Evolutionary conservation across 2,113 vertebrate species (phyloP).

Genomic region (Nicator chloris): DNA sequence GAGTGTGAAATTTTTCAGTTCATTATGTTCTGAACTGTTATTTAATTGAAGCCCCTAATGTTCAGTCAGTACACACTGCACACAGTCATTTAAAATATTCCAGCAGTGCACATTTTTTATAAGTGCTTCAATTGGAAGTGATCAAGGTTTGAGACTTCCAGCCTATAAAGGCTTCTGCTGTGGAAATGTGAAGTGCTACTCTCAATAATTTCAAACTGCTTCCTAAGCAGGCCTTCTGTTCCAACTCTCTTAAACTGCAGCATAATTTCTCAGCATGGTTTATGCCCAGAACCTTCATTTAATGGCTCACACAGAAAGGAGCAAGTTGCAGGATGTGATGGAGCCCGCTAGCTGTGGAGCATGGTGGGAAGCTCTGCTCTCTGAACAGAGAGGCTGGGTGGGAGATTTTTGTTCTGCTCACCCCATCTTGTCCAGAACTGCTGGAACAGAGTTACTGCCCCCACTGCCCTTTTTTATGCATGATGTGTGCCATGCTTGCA

Average conservation of each 20-base stretch:
- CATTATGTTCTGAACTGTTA: slow-evolving; percentile 69
- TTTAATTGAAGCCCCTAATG: slow-evolving; percentile 66
- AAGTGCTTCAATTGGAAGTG: slow-evolving; percentile 59
- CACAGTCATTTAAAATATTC: slow-evolving; percentile 68
- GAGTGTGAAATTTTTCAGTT: slow-evolving; percentile 70
- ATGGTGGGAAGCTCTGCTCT: not conserved
- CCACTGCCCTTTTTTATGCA: not conserved
- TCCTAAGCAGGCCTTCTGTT: slow-evolving; percentile 44
- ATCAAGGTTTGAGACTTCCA: slow-evolving; percentile 62
- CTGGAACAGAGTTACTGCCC: not conserved
- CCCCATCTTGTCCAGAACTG: not conserved
- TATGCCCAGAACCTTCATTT: slow-evolving; percentile 1
- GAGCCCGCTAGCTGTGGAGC: not conserved
- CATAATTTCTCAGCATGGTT: slow-evolving; percentile 17
- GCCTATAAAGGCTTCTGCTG: slow-evolving; percentile 53
- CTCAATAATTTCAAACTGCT: slow-evolving; percentile 56
- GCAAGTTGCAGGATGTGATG: not conserved
- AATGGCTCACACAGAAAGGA: not conserved
- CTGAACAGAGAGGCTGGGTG: not conserved
- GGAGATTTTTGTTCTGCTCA: not conserved
- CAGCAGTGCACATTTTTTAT: slow-evolving; percentile 61
- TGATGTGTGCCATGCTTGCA: not conserved
- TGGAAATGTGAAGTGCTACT: slow-evolving; percentile 61
- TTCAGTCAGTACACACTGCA: slow-evolving; percentile 62
- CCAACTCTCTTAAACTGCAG: not conserved